Percentiles rank a stretch among this genome's conserved stretches.
These are phyloP conservation scores for Anadara kagoshimensis DNA, from an alignment of 1,140 invertebrate genomes.

Conservation along the genomic window DNA sequence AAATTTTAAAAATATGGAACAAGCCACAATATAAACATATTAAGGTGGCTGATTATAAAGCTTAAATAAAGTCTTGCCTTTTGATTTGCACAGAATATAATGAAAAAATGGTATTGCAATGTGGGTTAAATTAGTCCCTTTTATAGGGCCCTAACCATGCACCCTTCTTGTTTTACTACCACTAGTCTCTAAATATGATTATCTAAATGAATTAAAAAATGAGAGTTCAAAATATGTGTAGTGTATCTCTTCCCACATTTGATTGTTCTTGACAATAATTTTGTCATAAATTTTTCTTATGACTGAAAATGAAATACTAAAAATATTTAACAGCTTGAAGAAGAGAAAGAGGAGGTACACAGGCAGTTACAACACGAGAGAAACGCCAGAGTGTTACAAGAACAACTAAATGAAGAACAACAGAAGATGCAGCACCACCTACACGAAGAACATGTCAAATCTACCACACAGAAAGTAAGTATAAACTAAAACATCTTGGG, in stretches of 20 bases:
- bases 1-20: no score
- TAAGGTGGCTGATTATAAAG: no score
- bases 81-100: no score
- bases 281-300: not conserved
- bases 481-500: no score
- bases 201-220: not conserved
- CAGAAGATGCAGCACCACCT: constrained; percentile 54
- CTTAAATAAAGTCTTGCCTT: no score
- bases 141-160: no score
- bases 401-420: constrained; percentile 68
- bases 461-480: constrained; percentile 44
- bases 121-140: no score
- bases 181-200: not conserved
- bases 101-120: no score
- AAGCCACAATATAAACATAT: no score
- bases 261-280: not conserved
- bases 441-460: constrained; percentile 46
- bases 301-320: not conserved
- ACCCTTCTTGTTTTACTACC: no score
- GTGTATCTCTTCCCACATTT: not conserved
- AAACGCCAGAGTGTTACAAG: constrained; percentile 58
- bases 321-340: constrained; percentile 56
- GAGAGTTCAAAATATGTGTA: not conserved
- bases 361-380: constrained; percentile 60
- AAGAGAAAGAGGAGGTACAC: constrained; percentile 62